These are phyloP conservation scores for Rhyacophila brunnea DNA, from an alignment of 1,140 invertebrate genomes.

Conservation along the genomic window DNA sequence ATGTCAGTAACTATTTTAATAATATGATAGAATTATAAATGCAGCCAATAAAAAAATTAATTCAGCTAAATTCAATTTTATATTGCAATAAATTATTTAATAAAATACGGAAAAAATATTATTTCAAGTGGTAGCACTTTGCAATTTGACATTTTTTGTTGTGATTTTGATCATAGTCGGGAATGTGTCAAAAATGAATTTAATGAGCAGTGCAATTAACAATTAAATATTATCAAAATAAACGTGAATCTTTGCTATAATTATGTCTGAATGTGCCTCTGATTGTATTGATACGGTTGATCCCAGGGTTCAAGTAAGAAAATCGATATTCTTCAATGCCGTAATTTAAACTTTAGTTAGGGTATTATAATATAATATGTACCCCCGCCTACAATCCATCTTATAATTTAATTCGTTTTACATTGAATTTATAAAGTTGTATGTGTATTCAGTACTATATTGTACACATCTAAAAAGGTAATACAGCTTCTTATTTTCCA, in stretches of 20 bases:
- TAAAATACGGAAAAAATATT: conserved; percentile 1
- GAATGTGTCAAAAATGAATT: conserved; percentile 27
- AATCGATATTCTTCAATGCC: conserved; percentile 43
- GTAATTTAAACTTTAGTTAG: conserved; percentile 11
- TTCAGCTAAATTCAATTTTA: no score
- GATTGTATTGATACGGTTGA: conserved; percentile 55
- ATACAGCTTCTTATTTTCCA: no score
- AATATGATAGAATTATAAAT: no score
- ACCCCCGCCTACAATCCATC: no score
- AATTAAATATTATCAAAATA: conserved; percentile 20
- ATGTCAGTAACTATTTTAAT: no score
- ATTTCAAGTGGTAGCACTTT: conserved; percentile 10
- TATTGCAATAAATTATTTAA: no score
- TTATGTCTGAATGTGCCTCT: conserved; percentile 35
- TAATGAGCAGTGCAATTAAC: conserved; percentile 7
- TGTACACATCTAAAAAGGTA: no score
- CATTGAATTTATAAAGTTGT: no score
- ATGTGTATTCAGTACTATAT: no score
- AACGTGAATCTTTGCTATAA: conserved; percentile 8
- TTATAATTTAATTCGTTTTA: no score
- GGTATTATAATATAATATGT: no score
- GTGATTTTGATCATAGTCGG: conserved; percentile 14
- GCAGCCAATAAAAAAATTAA: no score
- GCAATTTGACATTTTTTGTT: conserved; percentile 26
- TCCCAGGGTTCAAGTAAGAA: conserved; percentile 59